Evolutionary conservation across 2,113 vertebrate genomes (phyloP).

Genomic region (Pyxicephalus adspersus): DNA sequence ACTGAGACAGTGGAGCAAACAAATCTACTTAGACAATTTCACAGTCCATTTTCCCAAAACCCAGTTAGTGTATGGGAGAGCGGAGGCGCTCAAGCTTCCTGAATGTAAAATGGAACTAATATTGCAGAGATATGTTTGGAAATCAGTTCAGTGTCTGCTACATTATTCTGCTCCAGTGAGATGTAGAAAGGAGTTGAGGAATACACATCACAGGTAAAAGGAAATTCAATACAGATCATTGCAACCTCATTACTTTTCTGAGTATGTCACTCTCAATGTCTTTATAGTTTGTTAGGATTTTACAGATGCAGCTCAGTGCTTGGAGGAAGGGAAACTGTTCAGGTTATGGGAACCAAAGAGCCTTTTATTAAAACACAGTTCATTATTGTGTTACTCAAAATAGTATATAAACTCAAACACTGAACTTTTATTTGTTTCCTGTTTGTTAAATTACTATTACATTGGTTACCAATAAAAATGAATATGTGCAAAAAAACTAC

Average conservation of each 20-base stretch:
- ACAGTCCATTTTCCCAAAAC: constrained; percentile 48
- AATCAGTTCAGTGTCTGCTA: constrained; percentile 1
- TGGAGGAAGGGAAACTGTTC: no score
- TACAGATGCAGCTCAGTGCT: no score
- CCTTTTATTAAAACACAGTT: no score
- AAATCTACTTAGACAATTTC: constrained; percentile 51
- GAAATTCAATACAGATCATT: background rate
- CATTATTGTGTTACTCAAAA: no score
- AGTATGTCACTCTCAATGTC: constrained; percentile 8
- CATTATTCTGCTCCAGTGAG: constrained; percentile 38
- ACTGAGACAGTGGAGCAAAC: constrained; percentile 19
- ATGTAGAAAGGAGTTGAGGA: background rate
- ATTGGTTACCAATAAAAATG: no score
- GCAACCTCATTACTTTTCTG: background rate
- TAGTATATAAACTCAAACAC: no score
- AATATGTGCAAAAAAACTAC: no score
- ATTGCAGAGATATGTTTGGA: constrained; percentile 4
- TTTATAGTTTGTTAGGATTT: constrained; percentile 13
- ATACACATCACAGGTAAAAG: constrained; percentile 1
- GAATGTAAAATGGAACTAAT: constrained; percentile 40
- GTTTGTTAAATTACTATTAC: no score
- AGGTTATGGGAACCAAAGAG: no score
- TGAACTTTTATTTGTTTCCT: no score
- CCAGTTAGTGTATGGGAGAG: constrained; percentile 20
- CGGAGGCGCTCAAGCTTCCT: constrained; percentile 40